Evolutionary conservation across 2,113 vertebrate genomes (phyloP).

Genomic region (Physeter macrocephalus): DNA sequence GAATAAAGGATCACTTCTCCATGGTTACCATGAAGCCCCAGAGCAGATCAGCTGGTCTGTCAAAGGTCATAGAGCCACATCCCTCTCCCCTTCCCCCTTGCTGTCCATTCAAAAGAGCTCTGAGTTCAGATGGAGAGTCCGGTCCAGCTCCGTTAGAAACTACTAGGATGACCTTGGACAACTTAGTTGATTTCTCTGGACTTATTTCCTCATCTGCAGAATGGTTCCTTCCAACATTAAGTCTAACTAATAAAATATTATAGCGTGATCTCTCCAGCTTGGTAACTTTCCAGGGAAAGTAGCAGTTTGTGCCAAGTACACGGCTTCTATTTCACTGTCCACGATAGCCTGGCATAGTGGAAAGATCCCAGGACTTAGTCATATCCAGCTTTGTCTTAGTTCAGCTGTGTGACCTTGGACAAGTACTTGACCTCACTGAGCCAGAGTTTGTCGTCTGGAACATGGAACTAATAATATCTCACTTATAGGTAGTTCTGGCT

Average conservation of each 20-base stretch:
- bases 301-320: conserved; percentile 42
- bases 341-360: background rate
- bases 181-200: background rate
- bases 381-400: background rate
- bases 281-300: conserved; percentile 38
- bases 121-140: background rate
- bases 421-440: conserved; percentile 31
- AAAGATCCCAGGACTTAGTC: conserved; percentile 46
- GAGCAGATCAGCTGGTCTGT: background rate
- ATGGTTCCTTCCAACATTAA: conserved; percentile 38
- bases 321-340: conserved; percentile 28
- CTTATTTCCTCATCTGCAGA: conserved; percentile 6
- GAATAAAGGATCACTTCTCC: background rate
- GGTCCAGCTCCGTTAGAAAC: background rate
- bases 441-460: background rate
- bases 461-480: conserved; percentile 13
- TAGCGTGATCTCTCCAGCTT: background rate
- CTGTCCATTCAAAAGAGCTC: conserved; percentile 5
- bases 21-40: background rate
- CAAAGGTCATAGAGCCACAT: background rate
- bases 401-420: conserved; percentile 5
- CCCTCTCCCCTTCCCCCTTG: background rate
- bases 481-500: background rate
- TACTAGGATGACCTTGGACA: background rate
- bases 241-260: conserved; percentile 48